Percentiles rank a stretch among this genome's conserved stretches.
These are phyloP conservation scores for Melikaiella ostensackeni DNA, from an alignment of 2,888 invertebrate species.

Conservation along the genomic window DNA sequence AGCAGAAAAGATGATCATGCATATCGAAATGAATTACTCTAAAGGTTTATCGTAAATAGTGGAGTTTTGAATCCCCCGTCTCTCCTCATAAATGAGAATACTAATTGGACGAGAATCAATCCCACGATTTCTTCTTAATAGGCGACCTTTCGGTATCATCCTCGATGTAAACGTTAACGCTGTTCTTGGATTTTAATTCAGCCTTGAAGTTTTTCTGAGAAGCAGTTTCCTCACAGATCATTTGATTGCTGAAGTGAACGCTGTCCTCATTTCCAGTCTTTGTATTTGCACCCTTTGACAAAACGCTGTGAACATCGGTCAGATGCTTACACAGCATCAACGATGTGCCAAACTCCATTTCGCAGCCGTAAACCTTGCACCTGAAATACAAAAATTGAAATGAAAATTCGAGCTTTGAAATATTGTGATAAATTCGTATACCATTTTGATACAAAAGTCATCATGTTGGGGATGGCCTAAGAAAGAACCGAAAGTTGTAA, in stretches of 20 bases:
- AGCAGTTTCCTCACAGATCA: slow-evolving; percentile 69
- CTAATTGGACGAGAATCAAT: slow-evolving; percentile 64
- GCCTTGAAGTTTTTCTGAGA: slow-evolving; percentile 74
- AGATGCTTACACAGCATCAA: slow-evolving; percentile 71
- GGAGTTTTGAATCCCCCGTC: not conserved
- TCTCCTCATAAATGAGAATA: slow-evolving; percentile 46
- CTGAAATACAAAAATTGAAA: slow-evolving; percentile 56
- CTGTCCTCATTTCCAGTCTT: slow-evolving; percentile 75
- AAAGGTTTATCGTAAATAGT: not conserved
- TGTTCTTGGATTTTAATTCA: slow-evolving; percentile 75
- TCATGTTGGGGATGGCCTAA: too few species aligned
- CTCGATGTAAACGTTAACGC: slow-evolving; percentile 66
- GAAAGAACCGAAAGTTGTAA: too few species aligned
- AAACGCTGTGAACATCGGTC: slow-evolving; percentile 67
- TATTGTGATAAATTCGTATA: not conserved
- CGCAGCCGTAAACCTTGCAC: slow-evolving; percentile 71
- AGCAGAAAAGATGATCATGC: not conserved
- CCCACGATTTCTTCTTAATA: slow-evolving; percentile 67
- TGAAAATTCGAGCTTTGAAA: not conserved
- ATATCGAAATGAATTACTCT: not conserved
- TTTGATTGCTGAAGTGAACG: slow-evolving; percentile 68
- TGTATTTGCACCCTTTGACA: slow-evolving; percentile 62
- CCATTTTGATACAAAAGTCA: slow-evolving; percentile 4
- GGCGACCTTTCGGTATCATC: slow-evolving; percentile 62
- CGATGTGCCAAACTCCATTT: slow-evolving; percentile 68